phyloP scores from a whole-genome alignment of 2,113 vertebrate species.

The Muntiacus reevesi region DNA sequence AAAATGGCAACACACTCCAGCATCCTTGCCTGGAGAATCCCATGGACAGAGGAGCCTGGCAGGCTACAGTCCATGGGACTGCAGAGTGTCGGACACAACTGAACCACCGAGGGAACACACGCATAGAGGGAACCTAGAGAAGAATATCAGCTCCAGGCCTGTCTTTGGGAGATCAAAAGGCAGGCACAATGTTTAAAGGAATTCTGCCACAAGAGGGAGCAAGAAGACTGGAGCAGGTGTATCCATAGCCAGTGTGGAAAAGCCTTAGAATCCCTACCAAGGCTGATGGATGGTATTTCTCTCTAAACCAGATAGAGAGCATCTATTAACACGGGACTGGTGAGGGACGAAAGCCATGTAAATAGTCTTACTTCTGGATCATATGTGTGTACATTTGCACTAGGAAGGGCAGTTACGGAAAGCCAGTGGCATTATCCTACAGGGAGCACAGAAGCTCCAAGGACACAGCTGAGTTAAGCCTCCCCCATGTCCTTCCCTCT shows the following conservation, averaged over 20 bases:
- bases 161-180: not conserved
- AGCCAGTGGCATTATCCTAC: not conserved
- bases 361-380: not conserved
- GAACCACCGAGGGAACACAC: not conserved
- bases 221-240: not conserved
- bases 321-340: not conserved
- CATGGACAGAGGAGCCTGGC: not conserved
- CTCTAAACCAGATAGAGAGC: not conserved
- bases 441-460: not conserved
- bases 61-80: not conserved
- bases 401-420: not conserved
- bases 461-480: not conserved
- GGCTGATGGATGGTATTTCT: not conserved
- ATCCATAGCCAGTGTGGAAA: not conserved
- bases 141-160: not conserved
- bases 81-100: not conserved
- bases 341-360: not conserved
- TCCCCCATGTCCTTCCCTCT: not conserved
- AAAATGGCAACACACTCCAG: not conserved
- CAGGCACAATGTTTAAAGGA: not conserved
- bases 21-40: not conserved
- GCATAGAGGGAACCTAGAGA: not conserved
- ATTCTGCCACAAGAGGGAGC: not conserved
- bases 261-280: not conserved
- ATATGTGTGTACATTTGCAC: fast-evolving